Evolutionary conservation across 2,113 vertebrate species (phyloP).

Genomic region (Holacanthus passer): DNA sequence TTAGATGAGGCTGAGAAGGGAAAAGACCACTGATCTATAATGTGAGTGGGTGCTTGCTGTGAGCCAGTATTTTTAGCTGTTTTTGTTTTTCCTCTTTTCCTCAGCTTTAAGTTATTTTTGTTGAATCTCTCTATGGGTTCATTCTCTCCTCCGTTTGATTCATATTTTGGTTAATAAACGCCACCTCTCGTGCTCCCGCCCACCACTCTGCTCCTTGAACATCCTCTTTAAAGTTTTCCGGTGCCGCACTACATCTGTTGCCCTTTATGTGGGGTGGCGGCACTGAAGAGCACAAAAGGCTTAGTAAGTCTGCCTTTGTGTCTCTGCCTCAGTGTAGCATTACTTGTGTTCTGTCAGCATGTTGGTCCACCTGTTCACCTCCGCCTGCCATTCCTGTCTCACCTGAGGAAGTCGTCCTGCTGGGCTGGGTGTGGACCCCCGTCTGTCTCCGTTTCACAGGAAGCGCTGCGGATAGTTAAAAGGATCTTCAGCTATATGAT

Average conservation of each 20-base stretch:
- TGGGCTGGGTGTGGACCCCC: slow-evolving; percentile 34
- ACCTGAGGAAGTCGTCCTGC: slow-evolving; percentile 27
- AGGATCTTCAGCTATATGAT: slow-evolving; percentile 42
- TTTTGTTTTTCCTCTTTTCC: no score
- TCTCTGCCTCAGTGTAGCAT: not conserved
- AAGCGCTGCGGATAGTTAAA: slow-evolving; percentile 38
- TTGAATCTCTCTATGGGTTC: no score
- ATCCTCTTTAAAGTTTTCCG: not conserved
- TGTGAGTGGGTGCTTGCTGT: no score
- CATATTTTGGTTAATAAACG: not conserved
- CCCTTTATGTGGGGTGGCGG: not conserved
- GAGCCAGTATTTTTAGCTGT: no score
- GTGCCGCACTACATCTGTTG: not conserved
- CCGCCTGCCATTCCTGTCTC: not conserved
- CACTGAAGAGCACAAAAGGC: not conserved
- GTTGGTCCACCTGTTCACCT: slow-evolving; percentile 29
- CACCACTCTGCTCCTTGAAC: not conserved
- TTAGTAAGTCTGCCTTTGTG: slow-evolving; percentile 18
- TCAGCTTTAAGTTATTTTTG: no score
- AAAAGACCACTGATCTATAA: no score
- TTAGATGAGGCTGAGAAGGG: no score
- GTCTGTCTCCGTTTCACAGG: slow-evolving; percentile 32
- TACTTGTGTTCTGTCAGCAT: not conserved
- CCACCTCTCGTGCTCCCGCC: not conserved
- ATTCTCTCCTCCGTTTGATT: no score